Evolutionary conservation across 2,888 invertebrate genomes (phyloP).

Genomic region (Lepidonotus clava): DNA sequence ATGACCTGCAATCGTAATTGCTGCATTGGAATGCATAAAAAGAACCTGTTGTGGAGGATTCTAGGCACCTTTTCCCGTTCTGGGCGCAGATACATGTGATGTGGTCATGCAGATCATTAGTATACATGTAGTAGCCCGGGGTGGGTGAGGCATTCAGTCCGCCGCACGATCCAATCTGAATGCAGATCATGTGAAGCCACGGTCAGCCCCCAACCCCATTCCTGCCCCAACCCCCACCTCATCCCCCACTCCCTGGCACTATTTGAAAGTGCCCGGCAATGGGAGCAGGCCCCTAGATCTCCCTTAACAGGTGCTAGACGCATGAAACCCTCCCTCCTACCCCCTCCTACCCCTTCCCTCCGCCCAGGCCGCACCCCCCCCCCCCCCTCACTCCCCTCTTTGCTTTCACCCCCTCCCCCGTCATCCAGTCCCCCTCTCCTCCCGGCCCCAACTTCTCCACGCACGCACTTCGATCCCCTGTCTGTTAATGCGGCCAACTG

Average conservation of each 20-base stretch:
- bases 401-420: background rate
- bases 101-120: constrained; percentile 4
- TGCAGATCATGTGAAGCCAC: background rate
- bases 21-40: constrained; percentile 5
- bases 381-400: background rate
- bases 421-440: background rate
- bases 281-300: background rate
- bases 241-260: too few relatives aligned
- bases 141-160: background rate
- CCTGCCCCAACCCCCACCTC: too few relatives aligned
- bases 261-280: too few relatives aligned
- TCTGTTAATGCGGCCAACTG: constrained; percentile 32
- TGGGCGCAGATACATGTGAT: background rate
- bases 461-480: background rate
- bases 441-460: background rate
- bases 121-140: too few relatives aligned
- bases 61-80: background rate
- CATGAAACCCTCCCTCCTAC: background rate
- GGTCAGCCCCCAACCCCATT: background rate
- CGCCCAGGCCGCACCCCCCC: too few relatives aligned
- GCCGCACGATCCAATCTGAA: background rate
- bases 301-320: constrained; percentile 1
- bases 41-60: background rate
- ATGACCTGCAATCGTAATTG: too few relatives aligned
- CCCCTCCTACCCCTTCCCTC: background rate